A percentile compares a stretch with the other conserved stretches of the same genome.
phyloP scores from a whole-genome alignment of 1,140 invertebrate genomes.

The Microplitis demolitor region DNA sequence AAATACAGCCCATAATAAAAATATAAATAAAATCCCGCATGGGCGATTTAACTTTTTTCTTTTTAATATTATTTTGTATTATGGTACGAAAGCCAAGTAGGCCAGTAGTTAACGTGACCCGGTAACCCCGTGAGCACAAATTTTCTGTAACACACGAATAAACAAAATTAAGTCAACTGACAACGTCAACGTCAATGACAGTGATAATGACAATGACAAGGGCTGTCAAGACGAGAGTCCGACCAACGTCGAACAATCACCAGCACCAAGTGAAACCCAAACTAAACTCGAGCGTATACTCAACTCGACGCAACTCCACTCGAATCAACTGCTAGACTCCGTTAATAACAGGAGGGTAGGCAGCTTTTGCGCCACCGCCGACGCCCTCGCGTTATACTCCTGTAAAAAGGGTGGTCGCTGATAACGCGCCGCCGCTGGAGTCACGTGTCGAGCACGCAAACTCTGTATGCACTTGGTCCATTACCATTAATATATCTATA shows the following conservation, averaged over 20 bases:
- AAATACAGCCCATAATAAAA: too few species aligned
- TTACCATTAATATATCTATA: neutral
- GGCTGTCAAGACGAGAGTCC: too few species aligned
- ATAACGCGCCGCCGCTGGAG: conserved; percentile 18
- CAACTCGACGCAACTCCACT: conserved; percentile 1
- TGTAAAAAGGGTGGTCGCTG: neutral
- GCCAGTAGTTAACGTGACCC: conserved; percentile 1
- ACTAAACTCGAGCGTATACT: neutral
- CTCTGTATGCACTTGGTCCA: conserved; percentile 1
- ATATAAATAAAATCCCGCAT: too few species aligned
- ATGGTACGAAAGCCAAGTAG: too few species aligned
- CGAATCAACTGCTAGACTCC: too few species aligned
- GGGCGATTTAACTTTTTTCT: too few species aligned
- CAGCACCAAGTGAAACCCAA: too few species aligned
- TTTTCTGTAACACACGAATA: neutral
- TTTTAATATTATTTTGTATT: too few species aligned
- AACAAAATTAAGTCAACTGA: too few species aligned
- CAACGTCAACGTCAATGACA: too few species aligned
- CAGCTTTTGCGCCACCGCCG: conserved; percentile 22
- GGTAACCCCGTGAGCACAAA: conserved; percentile 9
- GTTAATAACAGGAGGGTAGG: neutral
- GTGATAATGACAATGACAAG: too few species aligned
- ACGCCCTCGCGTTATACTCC: conserved; percentile 21
- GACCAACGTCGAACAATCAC: too few species aligned
- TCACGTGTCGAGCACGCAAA: conserved; percentile 21